Evolutionary conservation across 2,888 invertebrate species (phyloP).

Genomic region (Limenitis camilla): DNA sequence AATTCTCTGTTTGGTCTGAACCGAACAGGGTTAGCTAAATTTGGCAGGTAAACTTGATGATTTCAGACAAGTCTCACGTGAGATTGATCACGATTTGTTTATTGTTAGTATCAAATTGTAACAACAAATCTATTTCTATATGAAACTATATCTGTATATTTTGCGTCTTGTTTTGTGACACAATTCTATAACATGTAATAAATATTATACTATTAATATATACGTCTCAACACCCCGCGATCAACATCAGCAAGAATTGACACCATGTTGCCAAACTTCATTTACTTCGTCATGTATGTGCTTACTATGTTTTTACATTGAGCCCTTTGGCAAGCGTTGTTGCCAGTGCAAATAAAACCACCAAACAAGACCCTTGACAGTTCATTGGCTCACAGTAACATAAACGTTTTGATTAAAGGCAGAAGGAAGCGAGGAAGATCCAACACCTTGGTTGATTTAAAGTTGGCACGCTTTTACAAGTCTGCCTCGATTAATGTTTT

Average conservation of each 20-base stretch:
- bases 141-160: constrained; percentile 23
- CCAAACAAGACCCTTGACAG: constrained; percentile 37
- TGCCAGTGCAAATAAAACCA: constrained; percentile 41
- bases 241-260: constrained; percentile 24
- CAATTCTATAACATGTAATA: constrained; percentile 23
- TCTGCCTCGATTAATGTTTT: constrained; percentile 53
- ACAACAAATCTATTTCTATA: constrained; percentile 26
- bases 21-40: neutral
- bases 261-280: constrained; percentile 41
- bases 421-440: constrained; percentile 40
- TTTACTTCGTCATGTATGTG: constrained; percentile 29
- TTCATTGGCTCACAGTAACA: constrained; percentile 40
- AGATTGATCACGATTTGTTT: constrained; percentile 18
- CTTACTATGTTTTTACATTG: constrained; percentile 18
- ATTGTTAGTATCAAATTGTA: constrained; percentile 21
- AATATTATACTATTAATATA: constrained; percentile 17
- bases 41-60: constrained; percentile 1
- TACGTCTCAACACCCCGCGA: constrained; percentile 20
- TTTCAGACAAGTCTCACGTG: constrained; percentile 19
- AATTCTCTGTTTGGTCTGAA: too few relatives aligned
- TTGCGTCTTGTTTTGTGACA: constrained; percentile 28
- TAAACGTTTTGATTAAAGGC: constrained; percentile 26
- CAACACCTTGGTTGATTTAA: constrained; percentile 33
- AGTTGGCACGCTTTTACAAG: constrained; percentile 44
- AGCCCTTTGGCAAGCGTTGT: constrained; percentile 51